These are phyloP conservation scores for Therioaphis trifolii DNA, from an alignment of 2,888 invertebrate genomes.

Conservation along the genomic window DNA sequence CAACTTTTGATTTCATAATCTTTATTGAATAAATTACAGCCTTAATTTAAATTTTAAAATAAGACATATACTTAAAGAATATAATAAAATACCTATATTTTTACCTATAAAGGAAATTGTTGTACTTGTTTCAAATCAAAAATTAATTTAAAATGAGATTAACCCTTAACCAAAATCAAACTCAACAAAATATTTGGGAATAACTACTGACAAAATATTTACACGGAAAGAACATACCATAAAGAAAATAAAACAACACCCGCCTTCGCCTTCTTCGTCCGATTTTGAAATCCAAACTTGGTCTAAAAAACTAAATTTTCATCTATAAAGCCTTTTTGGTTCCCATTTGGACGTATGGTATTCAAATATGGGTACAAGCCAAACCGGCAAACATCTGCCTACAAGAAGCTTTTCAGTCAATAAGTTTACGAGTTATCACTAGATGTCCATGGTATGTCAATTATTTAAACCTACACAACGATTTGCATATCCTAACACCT, in stretches of 20 bases:
- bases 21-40: too few relatives aligned
- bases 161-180: background rate
- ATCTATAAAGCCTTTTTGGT: background rate
- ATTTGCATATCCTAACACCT: background rate
- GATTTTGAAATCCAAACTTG: background rate
- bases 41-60: too few relatives aligned
- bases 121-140: too few relatives aligned
- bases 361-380: background rate
- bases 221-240: background rate
- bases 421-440: too few relatives aligned
- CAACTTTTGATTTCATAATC: too few relatives aligned
- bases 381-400: background rate
- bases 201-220: background rate
- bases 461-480: too few relatives aligned
- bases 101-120: too few relatives aligned
- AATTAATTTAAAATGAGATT: too few relatives aligned
- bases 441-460: background rate
- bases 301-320: background rate
- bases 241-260: background rate
- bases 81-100: too few relatives aligned
- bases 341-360: conserved; percentile 11
- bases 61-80: too few relatives aligned
- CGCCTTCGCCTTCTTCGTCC: background rate
- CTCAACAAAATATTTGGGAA: background rate
- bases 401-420: too few relatives aligned